phyloP scores from a whole-genome alignment of 2,888 invertebrate genomes.

The Lasioglossum villosulum region DNA sequence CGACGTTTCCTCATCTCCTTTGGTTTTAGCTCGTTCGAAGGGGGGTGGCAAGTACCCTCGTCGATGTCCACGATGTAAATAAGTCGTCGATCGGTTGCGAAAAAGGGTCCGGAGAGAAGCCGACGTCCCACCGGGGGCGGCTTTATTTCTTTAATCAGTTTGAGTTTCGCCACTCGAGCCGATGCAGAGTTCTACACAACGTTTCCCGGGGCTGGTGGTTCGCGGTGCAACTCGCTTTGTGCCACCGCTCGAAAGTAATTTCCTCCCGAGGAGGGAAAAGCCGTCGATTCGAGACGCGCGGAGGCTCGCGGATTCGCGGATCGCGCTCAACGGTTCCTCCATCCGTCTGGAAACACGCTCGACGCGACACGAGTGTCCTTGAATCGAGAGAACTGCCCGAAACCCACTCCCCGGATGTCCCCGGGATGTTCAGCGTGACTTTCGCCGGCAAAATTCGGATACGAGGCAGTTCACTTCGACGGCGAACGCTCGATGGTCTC shows the following conservation, averaged over 20 bases:
- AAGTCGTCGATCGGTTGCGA: slow-evolving; percentile 50
- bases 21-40: not conserved
- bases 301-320: not conserved
- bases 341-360: slow-evolving; percentile 7
- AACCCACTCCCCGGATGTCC: not conserved
- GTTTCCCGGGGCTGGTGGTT: not conserved
- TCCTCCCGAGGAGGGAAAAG: not conserved
- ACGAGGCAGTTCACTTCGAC: not conserved
- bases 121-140: not conserved
- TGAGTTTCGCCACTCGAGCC: slow-evolving; percentile 41
- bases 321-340: not conserved
- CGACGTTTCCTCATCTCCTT: slow-evolving; percentile 12
- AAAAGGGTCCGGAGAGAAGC: slow-evolving; percentile 14
- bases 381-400: not conserved
- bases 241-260: slow-evolving; percentile 16
- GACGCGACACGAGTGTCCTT: slow-evolving; percentile 10
- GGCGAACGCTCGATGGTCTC: not conserved
- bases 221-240: slow-evolving; percentile 6
- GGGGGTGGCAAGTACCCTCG: slow-evolving; percentile 32
- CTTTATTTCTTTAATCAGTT: slow-evolving; percentile 60
- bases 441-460: not conserved
- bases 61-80: slow-evolving; percentile 57
- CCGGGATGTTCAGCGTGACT: not conserved
- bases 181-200: not conserved
- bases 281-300: not conserved